Percentiles rank a stretch among this genome's conserved stretches.
phyloP scores from a whole-genome alignment of 2,888 invertebrate genomes.

The Rhaphigaster nebulosa region DNA sequence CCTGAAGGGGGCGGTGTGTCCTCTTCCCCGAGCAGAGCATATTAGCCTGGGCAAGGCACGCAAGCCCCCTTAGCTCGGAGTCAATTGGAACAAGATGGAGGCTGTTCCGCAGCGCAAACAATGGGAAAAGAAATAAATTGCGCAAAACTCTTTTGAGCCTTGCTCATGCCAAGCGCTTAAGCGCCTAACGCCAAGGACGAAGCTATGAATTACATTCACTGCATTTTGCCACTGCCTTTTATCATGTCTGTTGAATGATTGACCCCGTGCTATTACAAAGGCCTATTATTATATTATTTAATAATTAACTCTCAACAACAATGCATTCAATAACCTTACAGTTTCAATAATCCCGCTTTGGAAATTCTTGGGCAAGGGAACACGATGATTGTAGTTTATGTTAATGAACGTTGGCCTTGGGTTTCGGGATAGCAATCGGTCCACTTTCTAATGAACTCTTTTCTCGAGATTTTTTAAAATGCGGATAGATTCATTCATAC shows the following conservation, averaged over 20 bases:
- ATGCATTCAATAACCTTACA: not conserved
- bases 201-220: constrained; percentile 1
- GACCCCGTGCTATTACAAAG: not conserved
- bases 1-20: not conserved
- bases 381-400: not conserved
- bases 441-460: not conserved
- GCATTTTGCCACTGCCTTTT: not conserved
- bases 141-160: constrained; percentile 13
- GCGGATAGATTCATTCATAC: not conserved
- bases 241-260: not conserved
- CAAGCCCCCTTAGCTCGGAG: not conserved
- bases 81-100: not conserved
- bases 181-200: not conserved
- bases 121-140: not conserved
- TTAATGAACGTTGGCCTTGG: not conserved
- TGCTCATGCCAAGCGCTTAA: not conserved
- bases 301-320: not conserved
- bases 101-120: not conserved
- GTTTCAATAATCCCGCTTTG: not conserved
- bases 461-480: not conserved
- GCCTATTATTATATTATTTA: not conserved
- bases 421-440: not conserved
- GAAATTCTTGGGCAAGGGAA: not conserved
- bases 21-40: not conserved
- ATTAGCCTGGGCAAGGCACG: constrained; percentile 42